Percentiles rank a stretch among this genome's conserved stretches.
These are phyloP conservation scores for Idaea aversata DNA, from an alignment of 2,888 invertebrate species.

Conservation along the genomic window DNA sequence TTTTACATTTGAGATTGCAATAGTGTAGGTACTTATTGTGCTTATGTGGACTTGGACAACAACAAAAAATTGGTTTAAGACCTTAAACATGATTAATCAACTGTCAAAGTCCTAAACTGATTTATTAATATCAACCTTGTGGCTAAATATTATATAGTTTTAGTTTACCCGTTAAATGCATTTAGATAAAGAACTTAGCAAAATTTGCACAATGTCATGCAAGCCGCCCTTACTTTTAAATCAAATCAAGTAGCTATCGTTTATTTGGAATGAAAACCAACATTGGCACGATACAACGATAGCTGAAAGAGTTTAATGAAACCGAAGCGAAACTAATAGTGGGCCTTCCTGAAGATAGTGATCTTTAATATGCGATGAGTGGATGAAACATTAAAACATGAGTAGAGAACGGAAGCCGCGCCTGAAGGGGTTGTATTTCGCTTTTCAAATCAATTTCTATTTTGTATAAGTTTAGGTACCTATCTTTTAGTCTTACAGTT, in stretches of 20 bases:
- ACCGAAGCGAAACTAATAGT: slow-evolving; percentile 69
- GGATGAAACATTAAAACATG: slow-evolving; percentile 66
- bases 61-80: no score
- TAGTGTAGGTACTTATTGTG: no score
- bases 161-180: no score
- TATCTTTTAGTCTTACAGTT: slow-evolving; percentile 14
- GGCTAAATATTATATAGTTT: no score
- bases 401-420: slow-evolving; percentile 63
- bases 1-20: no score
- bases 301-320: slow-evolving; percentile 72
- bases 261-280: neutral
- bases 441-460: slow-evolving; percentile 30
- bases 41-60: no score
- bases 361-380: slow-evolving; percentile 78
- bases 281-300: slow-evolving; percentile 14
- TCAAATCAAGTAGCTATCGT: neutral
- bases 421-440: slow-evolving; percentile 47
- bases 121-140: no score
- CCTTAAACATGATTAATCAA: no score
- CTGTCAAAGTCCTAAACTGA: no score
- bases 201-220: no score
- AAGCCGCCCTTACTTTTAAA: no score
- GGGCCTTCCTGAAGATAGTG: slow-evolving; percentile 72
- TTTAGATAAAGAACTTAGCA: no score
- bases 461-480: slow-evolving; percentile 12